Conservation (phyloP, 2,797 vertebrate genomes). For the Nannoperca obscura region DNA sequence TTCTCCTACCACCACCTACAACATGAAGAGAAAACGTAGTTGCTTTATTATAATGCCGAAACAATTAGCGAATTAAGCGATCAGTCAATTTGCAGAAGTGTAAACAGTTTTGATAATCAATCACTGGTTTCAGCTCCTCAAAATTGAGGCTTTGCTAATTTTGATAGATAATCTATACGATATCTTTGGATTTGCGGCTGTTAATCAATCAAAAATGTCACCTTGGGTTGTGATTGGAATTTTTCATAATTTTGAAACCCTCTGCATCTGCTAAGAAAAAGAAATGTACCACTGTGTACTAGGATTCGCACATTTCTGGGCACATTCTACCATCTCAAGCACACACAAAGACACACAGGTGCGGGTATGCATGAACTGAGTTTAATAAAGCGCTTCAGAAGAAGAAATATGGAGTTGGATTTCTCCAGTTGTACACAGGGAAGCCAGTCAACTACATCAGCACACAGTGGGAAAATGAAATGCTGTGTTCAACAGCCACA, state of each 20-base stretch:
- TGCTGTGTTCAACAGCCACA: slow-evolving; percentile 72
- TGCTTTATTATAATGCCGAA: not conserved
- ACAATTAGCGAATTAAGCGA: not conserved
- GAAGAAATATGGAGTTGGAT: slow-evolving; percentile 43
- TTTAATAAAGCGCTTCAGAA: slow-evolving; percentile 20
- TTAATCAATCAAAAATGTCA: no score
- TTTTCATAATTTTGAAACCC: not conserved
- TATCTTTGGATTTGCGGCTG: not conserved
- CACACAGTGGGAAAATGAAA: slow-evolving; percentile 73
- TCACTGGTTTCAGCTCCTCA: no score
- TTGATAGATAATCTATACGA: no score
- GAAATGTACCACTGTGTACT: not conserved
- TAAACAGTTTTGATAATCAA: no score
- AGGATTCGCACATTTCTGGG: not conserved
- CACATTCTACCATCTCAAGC: not conserved
- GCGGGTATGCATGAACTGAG: slow-evolving; percentile 20
- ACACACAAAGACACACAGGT: slow-evolving; percentile 1
- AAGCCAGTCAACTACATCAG: slow-evolving; percentile 65
- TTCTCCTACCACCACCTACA: not conserved
- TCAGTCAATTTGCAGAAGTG: no score
- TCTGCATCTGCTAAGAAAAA: not conserved
- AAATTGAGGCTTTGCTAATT: no score
- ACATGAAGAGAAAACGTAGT: not conserved
- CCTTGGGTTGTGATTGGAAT: no score
- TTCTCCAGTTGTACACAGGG: slow-evolving; percentile 44